phyloP scores from a whole-genome alignment of 2,113 vertebrate genomes.

The Mandrillus leucophaeus region DNA sequence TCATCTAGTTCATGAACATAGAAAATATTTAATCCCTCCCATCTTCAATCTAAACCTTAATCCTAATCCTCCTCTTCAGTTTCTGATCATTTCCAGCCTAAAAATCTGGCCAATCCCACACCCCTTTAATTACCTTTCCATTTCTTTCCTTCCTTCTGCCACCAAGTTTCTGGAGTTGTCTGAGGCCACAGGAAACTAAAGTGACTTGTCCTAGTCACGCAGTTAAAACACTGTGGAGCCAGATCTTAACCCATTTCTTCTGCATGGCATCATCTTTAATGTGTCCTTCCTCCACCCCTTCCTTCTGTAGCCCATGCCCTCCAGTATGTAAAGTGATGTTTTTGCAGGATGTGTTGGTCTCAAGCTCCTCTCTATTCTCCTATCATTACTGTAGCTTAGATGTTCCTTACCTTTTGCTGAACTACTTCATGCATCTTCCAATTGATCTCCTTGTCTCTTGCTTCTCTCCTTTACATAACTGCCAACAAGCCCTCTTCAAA shows the following conservation, averaged over 20 bases:
- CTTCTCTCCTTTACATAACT: background rate
- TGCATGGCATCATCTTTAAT: background rate
- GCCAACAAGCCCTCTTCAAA: background rate
- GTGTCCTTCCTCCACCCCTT: background rate
- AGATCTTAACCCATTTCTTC: slow-evolving; percentile 3
- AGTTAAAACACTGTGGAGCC: background rate
- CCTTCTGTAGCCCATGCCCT: background rate
- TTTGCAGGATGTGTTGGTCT: background rate
- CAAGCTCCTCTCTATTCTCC: background rate
- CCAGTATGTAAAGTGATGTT: background rate
- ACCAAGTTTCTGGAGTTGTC: background rate
- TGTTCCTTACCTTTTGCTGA: background rate
- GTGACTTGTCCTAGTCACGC: background rate
- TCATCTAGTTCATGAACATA: background rate
- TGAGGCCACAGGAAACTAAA: background rate
- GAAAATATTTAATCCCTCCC: background rate
- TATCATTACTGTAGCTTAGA: background rate
- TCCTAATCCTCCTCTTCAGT: background rate
- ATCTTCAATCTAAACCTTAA: background rate
- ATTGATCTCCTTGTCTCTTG: background rate
- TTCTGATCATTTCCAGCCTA: background rate
- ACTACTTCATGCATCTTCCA: background rate
- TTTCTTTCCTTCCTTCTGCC: background rate
- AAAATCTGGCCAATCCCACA: background rate
- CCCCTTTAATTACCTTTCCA: background rate